phyloP scores from a whole-genome alignment of 2,113 vertebrate species.

The Atlantisia rogersi region DNA sequence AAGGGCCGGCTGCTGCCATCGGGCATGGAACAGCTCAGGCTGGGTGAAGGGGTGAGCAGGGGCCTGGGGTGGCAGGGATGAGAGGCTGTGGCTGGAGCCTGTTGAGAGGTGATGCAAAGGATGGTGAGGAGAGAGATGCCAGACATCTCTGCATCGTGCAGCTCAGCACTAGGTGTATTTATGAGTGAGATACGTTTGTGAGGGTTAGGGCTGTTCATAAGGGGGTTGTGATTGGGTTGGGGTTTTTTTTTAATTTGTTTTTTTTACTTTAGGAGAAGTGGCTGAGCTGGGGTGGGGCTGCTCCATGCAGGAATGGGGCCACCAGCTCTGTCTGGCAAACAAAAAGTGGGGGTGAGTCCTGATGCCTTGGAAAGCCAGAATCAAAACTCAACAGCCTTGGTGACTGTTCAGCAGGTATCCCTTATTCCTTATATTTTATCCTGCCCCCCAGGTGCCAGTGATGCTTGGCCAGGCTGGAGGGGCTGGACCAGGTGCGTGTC shows the following conservation, averaged over 20 bases:
- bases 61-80: rapidly evolving
- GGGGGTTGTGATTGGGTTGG: too few relatives aligned
- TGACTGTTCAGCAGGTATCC: too few relatives aligned
- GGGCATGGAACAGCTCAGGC: rapidly evolving
- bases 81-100: too few relatives aligned
- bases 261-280: background rate
- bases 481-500: background rate
- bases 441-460: background rate
- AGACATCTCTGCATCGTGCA: too few relatives aligned
- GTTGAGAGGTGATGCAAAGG: rapidly evolving
- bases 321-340: too few relatives aligned
- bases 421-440: too few relatives aligned
- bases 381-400: too few relatives aligned
- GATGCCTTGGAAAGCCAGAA: too few relatives aligned
- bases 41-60: rapidly evolving
- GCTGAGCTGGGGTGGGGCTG: too few relatives aligned
- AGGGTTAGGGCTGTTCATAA: background rate
- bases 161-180: background rate
- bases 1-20: background rate
- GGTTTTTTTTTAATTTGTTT: background rate
- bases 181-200: background rate
- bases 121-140: background rate
- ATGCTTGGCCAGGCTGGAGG: background rate
- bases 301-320: rapidly evolving
- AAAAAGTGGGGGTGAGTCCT: too few relatives aligned